A percentile compares a stretch with the other conserved stretches of the same genome.
phyloP scores from a whole-genome alignment of 2,797 vertebrate species.

The Takifugu ocellatus region DNA sequence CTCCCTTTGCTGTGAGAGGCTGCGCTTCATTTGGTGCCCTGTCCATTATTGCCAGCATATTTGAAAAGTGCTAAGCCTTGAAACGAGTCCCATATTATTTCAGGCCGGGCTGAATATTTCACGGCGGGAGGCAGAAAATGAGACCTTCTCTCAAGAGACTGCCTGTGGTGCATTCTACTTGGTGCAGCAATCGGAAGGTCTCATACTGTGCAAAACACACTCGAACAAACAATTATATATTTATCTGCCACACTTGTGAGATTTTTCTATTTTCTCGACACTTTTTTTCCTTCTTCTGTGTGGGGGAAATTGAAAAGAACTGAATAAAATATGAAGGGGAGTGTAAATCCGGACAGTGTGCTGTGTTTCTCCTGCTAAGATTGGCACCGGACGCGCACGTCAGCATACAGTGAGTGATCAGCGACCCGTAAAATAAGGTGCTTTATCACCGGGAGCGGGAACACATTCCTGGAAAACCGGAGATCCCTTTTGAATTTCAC shows the following conservation, averaged over 20 bases:
- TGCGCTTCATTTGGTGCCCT: slow-evolving; percentile 79
- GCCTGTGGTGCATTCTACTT: slow-evolving; percentile 80
- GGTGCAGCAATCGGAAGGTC: slow-evolving; percentile 74
- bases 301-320: slow-evolving; percentile 38
- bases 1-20: slow-evolving; percentile 74
- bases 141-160: slow-evolving; percentile 84
- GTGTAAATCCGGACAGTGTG: slow-evolving; percentile 49
- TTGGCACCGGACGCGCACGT: slow-evolving; percentile 58
- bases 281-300: slow-evolving; percentile 42
- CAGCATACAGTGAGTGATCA: slow-evolving; percentile 63
- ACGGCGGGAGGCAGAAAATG: slow-evolving; percentile 81
- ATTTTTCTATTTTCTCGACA: slow-evolving; percentile 52
- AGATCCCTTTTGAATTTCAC: slow-evolving; percentile 57
- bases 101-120: slow-evolving; percentile 81
- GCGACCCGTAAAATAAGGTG: slow-evolving; percentile 73
- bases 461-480: slow-evolving; percentile 56
- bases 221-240: slow-evolving; percentile 83
- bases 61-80: slow-evolving; percentile 82
- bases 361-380: slow-evolving; percentile 48
- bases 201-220: slow-evolving; percentile 81
- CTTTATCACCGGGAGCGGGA: slow-evolving; percentile 68
- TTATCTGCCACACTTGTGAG: slow-evolving; percentile 75
- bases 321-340: slow-evolving; percentile 51
- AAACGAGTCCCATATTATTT: slow-evolving; percentile 84
- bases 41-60: slow-evolving; percentile 82